Conservation (phyloP, 2,888 invertebrate genomes). For the Pantelozetes paolii region DNA sequence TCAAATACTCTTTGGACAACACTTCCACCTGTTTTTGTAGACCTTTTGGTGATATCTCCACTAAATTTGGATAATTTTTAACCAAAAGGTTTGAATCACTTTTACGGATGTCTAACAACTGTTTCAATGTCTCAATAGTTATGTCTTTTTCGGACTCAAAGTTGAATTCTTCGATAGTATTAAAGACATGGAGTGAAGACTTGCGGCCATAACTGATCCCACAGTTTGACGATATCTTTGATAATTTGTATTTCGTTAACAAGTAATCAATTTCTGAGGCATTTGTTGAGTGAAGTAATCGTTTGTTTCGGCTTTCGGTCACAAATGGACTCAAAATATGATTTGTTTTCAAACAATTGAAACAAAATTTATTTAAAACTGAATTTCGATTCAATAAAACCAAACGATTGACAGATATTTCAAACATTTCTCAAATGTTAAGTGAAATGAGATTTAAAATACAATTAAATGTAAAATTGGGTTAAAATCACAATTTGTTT, state of each 20-base stretch:
- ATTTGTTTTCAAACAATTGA: not conserved
- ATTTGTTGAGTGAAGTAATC: constrained; percentile 13
- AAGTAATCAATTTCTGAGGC: constrained; percentile 11
- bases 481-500: no score
- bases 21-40: not conserved
- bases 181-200: not conserved
- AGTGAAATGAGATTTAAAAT: no score
- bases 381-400: not conserved
- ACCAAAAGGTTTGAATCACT: not conserved
- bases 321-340: not conserved
- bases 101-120: constrained; percentile 16
- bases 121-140: not conserved
- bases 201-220: constrained; percentile 13
- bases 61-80: constrained; percentile 9
- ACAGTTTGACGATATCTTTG: not conserved
- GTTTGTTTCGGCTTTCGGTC: not conserved
- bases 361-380: not conserved
- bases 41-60: not conserved
- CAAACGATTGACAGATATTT: not conserved
- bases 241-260: constrained; percentile 15
- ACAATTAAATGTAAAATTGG: no score
- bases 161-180: constrained; percentile 19
- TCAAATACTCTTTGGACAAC: not conserved
- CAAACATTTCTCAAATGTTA: no score
- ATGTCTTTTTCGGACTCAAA: constrained; percentile 6